Base-by-base conservation (phyloP, 2,888 invertebrate species). In the Drosophila pegasa region DNA sequence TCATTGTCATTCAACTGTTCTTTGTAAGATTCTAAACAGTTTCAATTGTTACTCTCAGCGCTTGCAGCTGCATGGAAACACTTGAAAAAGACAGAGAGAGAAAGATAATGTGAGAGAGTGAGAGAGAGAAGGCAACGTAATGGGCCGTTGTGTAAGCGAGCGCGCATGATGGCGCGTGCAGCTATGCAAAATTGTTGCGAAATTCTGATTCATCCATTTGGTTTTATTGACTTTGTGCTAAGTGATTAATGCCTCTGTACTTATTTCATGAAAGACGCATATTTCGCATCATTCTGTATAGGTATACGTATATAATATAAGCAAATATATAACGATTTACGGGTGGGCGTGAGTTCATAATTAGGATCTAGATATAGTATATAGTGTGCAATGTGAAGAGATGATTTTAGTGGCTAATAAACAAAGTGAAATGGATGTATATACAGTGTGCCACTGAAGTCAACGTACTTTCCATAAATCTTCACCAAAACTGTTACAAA, bases 201-300 rank as follows among this genome's bases (percentile, higher is more conserved):
- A 35, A 29, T 59, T 59, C 1, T 38, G 18, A 31, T 25, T 38
- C 22, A 52, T 27, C 14, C n/a, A 43, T n/a, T 43, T 25, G 0
- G 9, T 25, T 25, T 3, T 7, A 41, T 41, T 43, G 12, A 2
- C 12, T 12, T 2, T 14, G 37, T 5, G 8, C 20, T n/a, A 10
- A 37, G 9, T 27, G 7, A 38, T 5, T 18, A 16, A 8, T 2
- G 12, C 2, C n/a, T 43, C 0, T 22, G 9, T 22, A 43, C n/a
- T 1, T 38, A 18, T 18, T 18, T 38, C 18, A 12, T n/a, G n/a
- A n/a, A n/a, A n/a, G n/a, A n/a, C n/a, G n/a, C n/a, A n/a, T 22
- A 22, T 22, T 25, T 25, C n/a, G 1, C 10, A 9, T 25, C 1
- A 16, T 27, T n/a, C 6, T 18, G 18, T 18, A 18, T 0, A 38